Conservation (phyloP, 2,888 invertebrate species). For the Dynastes grantii region DNA sequence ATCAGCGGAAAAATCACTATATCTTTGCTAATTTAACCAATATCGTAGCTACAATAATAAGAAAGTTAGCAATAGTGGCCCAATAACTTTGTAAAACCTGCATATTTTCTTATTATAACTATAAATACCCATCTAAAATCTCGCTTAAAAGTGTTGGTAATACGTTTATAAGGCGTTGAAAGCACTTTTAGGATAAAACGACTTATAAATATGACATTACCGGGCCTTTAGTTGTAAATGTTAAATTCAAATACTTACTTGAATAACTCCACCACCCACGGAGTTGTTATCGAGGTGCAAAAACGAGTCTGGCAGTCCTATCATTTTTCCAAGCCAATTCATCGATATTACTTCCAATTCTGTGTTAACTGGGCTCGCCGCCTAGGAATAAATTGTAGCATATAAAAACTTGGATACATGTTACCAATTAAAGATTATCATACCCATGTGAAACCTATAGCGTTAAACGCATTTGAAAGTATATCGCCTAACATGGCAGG, state of each 20-base stretch:
- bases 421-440: conserved; percentile 62
- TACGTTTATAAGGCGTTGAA: too few species aligned
- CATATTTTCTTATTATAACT: too few species aligned
- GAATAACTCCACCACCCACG: conserved; percentile 95
- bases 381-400: conserved; percentile 73
- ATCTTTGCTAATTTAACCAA: too few species aligned
- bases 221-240: too few species aligned
- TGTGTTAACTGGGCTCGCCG: conserved; percentile 97
- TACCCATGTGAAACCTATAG: conserved; percentile 98
- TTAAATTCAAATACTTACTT: conserved; percentile 73
- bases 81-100: too few species aligned
- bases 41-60: too few species aligned
- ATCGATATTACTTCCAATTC: conserved; percentile 97
- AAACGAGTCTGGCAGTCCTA: conserved; percentile 94
- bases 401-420: background rate
- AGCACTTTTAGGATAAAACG: too few species aligned
- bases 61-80: too few species aligned
- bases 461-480: conserved; percentile 95
- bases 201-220: too few species aligned
- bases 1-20: too few species aligned
- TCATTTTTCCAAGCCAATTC: conserved; percentile 99
- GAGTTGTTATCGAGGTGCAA: conserved; percentile 85
- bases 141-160: too few species aligned
- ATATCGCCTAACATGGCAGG: conserved; percentile 97
- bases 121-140: too few species aligned